A percentile compares a stretch with the other conserved stretches of the same genome.
phyloP scores from a whole-genome alignment of 2,113 vertebrate species.

The Potamarius usumacintae region DNA sequence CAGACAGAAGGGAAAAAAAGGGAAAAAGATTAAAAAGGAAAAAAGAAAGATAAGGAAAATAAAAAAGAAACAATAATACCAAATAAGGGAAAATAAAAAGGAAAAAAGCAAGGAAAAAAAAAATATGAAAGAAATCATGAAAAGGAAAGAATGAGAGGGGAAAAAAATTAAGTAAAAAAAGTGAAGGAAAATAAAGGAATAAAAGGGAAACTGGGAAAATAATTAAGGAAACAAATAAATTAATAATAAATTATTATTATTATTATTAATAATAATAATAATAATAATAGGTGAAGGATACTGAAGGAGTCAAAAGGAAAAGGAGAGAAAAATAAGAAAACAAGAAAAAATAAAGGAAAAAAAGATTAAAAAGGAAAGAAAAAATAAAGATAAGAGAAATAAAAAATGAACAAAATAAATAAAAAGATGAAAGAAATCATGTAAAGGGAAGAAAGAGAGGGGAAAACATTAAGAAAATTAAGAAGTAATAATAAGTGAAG shows the following conservation, averaged over 20 bases:
- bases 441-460: too few relatives aligned
- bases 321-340: too few relatives aligned
- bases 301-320: too few relatives aligned
- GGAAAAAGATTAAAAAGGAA: background rate
- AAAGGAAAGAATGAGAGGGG: too few relatives aligned
- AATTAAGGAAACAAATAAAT: background rate
- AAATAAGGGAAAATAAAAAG: background rate
- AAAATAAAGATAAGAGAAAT: background rate
- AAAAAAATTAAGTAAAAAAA: background rate
- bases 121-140: background rate
- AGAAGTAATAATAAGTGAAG: too few relatives aligned
- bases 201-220: background rate
- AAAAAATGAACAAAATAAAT: too few relatives aligned
- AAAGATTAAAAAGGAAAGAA: background rate
- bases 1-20: too few relatives aligned
- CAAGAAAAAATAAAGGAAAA: too few relatives aligned
- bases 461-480: background rate
- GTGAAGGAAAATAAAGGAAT: background rate
- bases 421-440: background rate
- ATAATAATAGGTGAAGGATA: too few relatives aligned
- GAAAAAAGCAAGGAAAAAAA: background rate
- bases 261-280: too few relatives aligned
- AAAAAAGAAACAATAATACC: too few relatives aligned
- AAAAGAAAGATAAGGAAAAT: background rate
- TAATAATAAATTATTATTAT: too few relatives aligned